Percentiles rank a stretch among this genome's conserved stretches.
These are phyloP conservation scores for Pangasius krempfi DNA, from an alignment of 2,797 vertebrate genomes.

Conservation along the genomic window DNA sequence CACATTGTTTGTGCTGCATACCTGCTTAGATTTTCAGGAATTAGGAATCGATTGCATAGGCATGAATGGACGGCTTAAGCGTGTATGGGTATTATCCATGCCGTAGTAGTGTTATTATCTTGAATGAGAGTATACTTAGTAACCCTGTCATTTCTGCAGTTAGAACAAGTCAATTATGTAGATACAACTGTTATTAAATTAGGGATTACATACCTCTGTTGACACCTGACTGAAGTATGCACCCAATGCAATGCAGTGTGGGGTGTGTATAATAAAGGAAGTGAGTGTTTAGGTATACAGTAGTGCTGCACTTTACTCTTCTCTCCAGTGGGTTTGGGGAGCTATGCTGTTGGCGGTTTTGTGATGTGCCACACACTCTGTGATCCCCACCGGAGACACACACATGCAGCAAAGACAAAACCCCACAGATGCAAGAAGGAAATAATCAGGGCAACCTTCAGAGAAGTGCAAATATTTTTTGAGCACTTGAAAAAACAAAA, in stretches of 20 bases:
- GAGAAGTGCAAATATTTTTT: slow-evolving; percentile 80
- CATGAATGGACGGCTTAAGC: slow-evolving; percentile 4
- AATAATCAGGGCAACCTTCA: slow-evolving; percentile 79
- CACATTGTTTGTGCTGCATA: neutral
- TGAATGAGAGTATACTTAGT: neutral
- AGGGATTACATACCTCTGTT: neutral
- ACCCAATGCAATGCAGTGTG: neutral
- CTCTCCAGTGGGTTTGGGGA: slow-evolving; percentile 47
- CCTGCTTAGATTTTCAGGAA: slow-evolving; percentile 5
- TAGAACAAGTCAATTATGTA: neutral
- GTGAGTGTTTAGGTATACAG: neutral
- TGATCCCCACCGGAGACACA: slow-evolving; percentile 70
- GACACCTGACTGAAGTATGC: neutral
- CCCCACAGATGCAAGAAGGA: slow-evolving; percentile 72
- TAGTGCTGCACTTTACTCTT: slow-evolving; percentile 29
- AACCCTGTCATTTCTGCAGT: neutral
- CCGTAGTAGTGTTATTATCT: neutral
- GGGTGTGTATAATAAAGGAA: slow-evolving; percentile 1
- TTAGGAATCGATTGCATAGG: neutral
- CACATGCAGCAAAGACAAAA: slow-evolving; percentile 55
- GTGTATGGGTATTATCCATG: neutral
- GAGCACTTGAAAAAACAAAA: slow-evolving; percentile 69
- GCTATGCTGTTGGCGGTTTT: slow-evolving; percentile 62
- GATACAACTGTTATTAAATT: neutral
- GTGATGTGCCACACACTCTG: slow-evolving; percentile 71